Conservation (phyloP, 2,888 invertebrate genomes). For the Copidosoma aretas region DNA sequence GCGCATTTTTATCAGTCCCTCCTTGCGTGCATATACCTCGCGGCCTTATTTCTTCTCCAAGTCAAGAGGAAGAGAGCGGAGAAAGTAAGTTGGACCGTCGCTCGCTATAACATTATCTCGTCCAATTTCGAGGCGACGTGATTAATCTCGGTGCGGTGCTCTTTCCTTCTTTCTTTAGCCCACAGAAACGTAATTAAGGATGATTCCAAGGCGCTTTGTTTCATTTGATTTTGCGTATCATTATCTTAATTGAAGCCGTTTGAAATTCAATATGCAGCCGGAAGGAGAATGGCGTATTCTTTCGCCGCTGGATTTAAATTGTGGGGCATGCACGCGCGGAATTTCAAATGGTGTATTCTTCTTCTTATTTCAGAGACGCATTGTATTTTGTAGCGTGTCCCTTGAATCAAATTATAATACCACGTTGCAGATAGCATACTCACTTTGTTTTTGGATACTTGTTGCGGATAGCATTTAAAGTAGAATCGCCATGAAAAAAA, state of each 20-base stretch:
- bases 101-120: not conserved
- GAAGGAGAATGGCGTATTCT: not conserved
- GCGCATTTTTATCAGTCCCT: conserved; percentile 30
- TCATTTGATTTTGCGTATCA: not conserved
- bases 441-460: too few relatives aligned
- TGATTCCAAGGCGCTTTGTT: not conserved
- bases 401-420: too few relatives aligned
- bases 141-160: not conserved
- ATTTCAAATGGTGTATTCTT: too few relatives aligned
- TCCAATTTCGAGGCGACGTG: not conserved
- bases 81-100: not conserved
- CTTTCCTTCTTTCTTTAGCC: not conserved
- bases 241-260: not conserved
- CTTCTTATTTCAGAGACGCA: too few relatives aligned
- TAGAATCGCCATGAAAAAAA: too few relatives aligned
- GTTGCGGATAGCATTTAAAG: too few relatives aligned
- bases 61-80: not conserved
- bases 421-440: too few relatives aligned
- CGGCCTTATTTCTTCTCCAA: not conserved
- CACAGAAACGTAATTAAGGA: too few relatives aligned
- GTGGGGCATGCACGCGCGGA: too few relatives aligned
- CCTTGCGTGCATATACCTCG: not conserved
- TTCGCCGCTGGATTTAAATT: not conserved
- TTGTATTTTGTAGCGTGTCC: too few relatives aligned
- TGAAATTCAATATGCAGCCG: not conserved